Percentiles rank a stretch among this genome's conserved stretches.
Conservation (phyloP, 1,140 invertebrate species). For the Coenobita brevimanus region DNA sequence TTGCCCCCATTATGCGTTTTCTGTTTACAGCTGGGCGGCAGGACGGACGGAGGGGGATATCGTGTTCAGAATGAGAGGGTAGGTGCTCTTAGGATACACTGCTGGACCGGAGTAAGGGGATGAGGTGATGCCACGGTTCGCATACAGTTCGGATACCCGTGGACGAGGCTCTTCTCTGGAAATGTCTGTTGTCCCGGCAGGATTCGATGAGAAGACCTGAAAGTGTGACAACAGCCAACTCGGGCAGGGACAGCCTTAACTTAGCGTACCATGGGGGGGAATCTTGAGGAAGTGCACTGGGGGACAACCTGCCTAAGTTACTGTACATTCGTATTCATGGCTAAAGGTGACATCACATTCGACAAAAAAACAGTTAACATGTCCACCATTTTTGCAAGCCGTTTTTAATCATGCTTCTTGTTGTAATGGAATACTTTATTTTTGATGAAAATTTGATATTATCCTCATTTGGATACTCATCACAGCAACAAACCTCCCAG, state of each 20-base stretch:
- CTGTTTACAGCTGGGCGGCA: constrained; percentile 59
- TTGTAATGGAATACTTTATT: too few species aligned
- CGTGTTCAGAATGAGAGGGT: constrained; percentile 64
- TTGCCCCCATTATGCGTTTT: background rate
- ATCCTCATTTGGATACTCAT: too few species aligned
- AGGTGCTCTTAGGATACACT: constrained; percentile 61
- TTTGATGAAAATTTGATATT: too few species aligned
- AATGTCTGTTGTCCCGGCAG: constrained; percentile 55
- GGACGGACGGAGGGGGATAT: constrained; percentile 66
- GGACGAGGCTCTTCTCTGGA: constrained; percentile 52
- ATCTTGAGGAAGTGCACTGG: too few species aligned
- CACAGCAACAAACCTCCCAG: too few species aligned
- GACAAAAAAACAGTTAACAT: too few species aligned
- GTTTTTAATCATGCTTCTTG: too few species aligned
- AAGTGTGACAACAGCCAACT: constrained; percentile 43
- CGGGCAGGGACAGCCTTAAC: constrained; percentile 10
- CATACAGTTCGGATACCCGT: constrained; percentile 55
- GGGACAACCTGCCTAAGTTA: too few species aligned
- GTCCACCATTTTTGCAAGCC: too few species aligned
- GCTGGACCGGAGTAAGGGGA: constrained; percentile 46
- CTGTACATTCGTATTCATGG: too few species aligned
- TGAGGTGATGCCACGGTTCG: constrained; percentile 14
- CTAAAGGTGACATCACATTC: too few species aligned
- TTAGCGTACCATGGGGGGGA: background rate
- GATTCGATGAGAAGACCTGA: constrained; percentile 46